phyloP scores from a whole-genome alignment of 2,113 vertebrate species.

The Sander vitreus region DNA sequence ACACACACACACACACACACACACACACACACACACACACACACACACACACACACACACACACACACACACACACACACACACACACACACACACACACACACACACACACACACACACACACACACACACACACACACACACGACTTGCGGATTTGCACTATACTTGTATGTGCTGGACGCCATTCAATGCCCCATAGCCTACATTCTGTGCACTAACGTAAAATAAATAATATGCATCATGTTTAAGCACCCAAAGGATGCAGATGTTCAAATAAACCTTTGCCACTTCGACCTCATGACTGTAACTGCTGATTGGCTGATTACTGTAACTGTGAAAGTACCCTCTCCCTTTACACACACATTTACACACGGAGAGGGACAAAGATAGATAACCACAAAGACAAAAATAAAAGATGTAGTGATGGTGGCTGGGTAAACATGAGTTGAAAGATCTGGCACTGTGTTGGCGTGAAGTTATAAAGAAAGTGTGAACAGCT shows the following conservation, averaged over 20 bases:
- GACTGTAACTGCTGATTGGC: slow-evolving; percentile 56
- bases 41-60: slow-evolving; percentile 14
- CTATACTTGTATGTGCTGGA: slow-evolving; percentile 31
- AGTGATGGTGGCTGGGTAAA: background rate
- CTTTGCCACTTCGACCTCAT: slow-evolving; percentile 44
- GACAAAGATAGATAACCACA: background rate
- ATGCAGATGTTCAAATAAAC: slow-evolving; percentile 2
- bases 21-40: background rate
- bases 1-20: slow-evolving; percentile 18
- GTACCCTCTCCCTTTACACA: slow-evolving; percentile 4
- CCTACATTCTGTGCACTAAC: slow-evolving; percentile 11
- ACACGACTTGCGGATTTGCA: slow-evolving; percentile 10
- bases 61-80: background rate
- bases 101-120: background rate
- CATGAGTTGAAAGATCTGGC: background rate
- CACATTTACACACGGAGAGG: background rate
- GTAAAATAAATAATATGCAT: slow-evolving; percentile 68
- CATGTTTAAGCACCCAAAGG: slow-evolving; percentile 9
- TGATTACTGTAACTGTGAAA: slow-evolving; percentile 32
- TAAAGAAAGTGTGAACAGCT: background rate
- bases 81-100: slow-evolving; percentile 14
- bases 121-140: slow-evolving; percentile 14
- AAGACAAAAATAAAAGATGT: background rate
- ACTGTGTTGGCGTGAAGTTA: background rate
- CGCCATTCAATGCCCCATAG: background rate